Evolutionary conservation across 2,113 vertebrate genomes (phyloP), one percentile per base, ranked within the genome.

Genomic region (Tichodroma muraria): DNA sequence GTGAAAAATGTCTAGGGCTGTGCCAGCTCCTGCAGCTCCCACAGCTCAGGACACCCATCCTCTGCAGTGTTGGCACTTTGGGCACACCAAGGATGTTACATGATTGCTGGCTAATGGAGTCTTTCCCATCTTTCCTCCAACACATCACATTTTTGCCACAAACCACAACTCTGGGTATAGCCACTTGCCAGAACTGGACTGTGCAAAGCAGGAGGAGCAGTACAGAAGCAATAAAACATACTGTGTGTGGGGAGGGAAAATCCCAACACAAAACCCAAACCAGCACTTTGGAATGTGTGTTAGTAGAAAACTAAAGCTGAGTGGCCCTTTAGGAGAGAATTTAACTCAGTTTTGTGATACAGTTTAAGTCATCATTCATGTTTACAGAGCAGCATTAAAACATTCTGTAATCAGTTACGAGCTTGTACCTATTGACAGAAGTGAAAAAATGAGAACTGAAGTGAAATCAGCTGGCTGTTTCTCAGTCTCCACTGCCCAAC

Each of bases 381-480:
- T 78, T 95, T 86, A 90, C 56, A 80, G 60, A 83, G 31, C 44
- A 81, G 88, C 84, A 88, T 88, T 78, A 78, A 91, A 94, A 93
- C 77, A 76, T 80, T 70, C 72, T 92, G 40, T 53, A 63, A 12
- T 82, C 76, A 77, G n/a, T 91, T 85, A 87, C 0, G 1, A 89
- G 80, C 56, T 89, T 93, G 79, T 92, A 75, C 66, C 85, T 95
- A 79, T 72, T 87, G 90, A 91, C 75, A 85, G 59, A 40, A 78
- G 13, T 30, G 57, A 56, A 92, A 93, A 89, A 96, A 88, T 13
- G n/a, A 91, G 65, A 90, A 72, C 27, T 53, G 57, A 81, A 93
- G 59, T 81, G 68, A 93, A 97, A 94, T 96, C 78, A 95, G 88
- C 84, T 81, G 85, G 68, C 64, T 92, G 37, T 88, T 95, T 94